Evolutionary conservation across 2,113 vertebrate genomes (phyloP), one percentile per base, ranked within the genome.

Genomic region (Bungarus multicinctus): DNA sequence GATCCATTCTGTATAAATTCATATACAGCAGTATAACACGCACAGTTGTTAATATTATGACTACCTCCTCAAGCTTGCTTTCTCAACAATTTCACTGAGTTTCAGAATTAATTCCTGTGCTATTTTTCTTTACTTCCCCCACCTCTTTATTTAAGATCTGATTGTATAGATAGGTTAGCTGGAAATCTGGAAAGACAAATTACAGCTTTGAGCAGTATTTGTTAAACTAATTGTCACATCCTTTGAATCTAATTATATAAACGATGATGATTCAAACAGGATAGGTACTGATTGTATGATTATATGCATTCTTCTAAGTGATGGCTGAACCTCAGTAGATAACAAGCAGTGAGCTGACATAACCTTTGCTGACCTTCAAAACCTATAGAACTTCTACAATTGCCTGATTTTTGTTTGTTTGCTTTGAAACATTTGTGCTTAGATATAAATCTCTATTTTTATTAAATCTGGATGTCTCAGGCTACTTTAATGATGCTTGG

Each of bases 401-500:
- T n/a, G n/a, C 47, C 57, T 85, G 88, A 89, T 58, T 18, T 0
- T 94, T 69, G 11, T 69, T 89, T 27, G 39, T 85, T 90, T 34
- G 45, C 64, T 95, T 91, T 92, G 85, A 0, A 45, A 39, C 47
- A 30, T 8, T 85, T 91, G 0, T 92, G 94, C 94, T 95, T 92
- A 95, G 92, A 94, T 91, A 91, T 90, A 60, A 55, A 11, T 95
- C 89, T 94, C 23, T 5, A 6, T 86, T 92, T 69, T 89, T 89
- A 50, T 86, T 91, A 88, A 54, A 50, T 86, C 88, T 81, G 90
- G 93, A 89, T 90, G 91, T 34, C 8, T 12, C 25, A 4, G 92
- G 87, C 50, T 92, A 91, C 92, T 94, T 94, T 92, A 88, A 93
- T 94, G 96, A 74, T 7, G 89, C 12, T 3, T 90, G 91, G 11